Percentiles rank a stretch among this genome's conserved stretches.
These are phyloP conservation scores for Chrysemys picta DNA, from an alignment of 2,113 vertebrate species.

Conservation along the genomic window DNA sequence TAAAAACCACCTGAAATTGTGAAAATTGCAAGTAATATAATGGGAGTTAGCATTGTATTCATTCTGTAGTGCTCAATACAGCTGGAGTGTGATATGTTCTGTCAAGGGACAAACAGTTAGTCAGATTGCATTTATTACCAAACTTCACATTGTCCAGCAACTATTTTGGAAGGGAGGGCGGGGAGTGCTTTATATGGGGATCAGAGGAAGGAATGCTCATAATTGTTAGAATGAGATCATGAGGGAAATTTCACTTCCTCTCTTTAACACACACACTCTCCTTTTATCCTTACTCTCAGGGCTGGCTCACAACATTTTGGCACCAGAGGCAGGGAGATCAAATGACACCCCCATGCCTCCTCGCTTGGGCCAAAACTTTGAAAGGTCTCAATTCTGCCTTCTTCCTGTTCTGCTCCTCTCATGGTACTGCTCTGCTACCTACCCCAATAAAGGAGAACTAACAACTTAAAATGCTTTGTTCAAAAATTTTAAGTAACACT, in stretches of 20 bases:
- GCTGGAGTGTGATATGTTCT: background rate
- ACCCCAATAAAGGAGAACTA: too few species aligned
- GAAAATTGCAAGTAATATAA: background rate
- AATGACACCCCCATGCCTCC: too few species aligned
- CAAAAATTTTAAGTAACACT: too few species aligned
- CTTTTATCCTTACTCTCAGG: background rate
- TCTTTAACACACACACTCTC: background rate
- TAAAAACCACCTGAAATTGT: background rate
- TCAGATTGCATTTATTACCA: background rate
- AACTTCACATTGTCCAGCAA: background rate
- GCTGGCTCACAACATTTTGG: too few species aligned
- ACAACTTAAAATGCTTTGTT: too few species aligned
- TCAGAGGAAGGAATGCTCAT: background rate
- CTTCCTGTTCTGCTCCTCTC: too few species aligned
- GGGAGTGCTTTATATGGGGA: background rate
- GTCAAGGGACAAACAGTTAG: background rate
- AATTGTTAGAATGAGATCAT: background rate
- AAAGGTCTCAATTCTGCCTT: too few species aligned
- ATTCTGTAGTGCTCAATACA: background rate
- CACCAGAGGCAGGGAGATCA: too few species aligned
- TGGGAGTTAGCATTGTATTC: background rate
- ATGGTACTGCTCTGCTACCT: too few species aligned
- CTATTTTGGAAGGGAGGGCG: background rate
- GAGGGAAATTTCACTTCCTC: background rate
- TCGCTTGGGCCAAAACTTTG: too few species aligned